These are phyloP conservation scores for Eudasyphora cyanicolor DNA, from an alignment of 2,888 invertebrate genomes.

Conservation along the genomic window DNA sequence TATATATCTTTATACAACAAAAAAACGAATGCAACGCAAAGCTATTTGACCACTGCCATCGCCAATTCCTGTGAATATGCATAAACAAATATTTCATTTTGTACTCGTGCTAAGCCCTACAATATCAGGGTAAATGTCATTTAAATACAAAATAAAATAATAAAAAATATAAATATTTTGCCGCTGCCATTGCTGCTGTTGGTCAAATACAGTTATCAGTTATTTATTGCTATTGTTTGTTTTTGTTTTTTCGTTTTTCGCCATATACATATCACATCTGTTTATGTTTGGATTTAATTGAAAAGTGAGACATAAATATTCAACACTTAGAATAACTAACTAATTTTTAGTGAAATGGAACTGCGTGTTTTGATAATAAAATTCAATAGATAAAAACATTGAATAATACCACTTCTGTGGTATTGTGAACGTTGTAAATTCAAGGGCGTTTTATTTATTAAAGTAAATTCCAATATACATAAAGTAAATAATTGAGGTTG, in stretches of 20 bases:
- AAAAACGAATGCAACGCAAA: no score
- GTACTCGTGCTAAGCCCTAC: constrained; percentile 39
- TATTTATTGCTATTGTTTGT: constrained; percentile 10
- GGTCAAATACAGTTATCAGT: constrained; percentile 8
- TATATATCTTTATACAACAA: no score
- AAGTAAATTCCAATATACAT: no score
- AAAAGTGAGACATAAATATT: constrained; percentile 12
- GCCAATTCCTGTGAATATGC: constrained; percentile 32
- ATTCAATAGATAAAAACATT: no score
- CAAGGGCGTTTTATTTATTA: no score
- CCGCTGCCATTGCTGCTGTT: neutral
- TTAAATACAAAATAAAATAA: constrained; percentile 36
- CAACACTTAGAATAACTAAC: neutral
- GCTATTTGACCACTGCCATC: neutral
- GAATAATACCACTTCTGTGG: no score
- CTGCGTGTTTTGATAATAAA: no score
- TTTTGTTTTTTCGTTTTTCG: no score
- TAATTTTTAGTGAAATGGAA: no score
- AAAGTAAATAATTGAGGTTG: no score
- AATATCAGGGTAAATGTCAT: constrained; percentile 61
- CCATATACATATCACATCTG: no score
- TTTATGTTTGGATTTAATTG: neutral
- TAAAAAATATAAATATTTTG: constrained; percentile 33
- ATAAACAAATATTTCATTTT: constrained; percentile 45
- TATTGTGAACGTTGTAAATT: no score